Conservation (phyloP, 2,888 invertebrate species). For the Dasypogon diadema region DNA sequence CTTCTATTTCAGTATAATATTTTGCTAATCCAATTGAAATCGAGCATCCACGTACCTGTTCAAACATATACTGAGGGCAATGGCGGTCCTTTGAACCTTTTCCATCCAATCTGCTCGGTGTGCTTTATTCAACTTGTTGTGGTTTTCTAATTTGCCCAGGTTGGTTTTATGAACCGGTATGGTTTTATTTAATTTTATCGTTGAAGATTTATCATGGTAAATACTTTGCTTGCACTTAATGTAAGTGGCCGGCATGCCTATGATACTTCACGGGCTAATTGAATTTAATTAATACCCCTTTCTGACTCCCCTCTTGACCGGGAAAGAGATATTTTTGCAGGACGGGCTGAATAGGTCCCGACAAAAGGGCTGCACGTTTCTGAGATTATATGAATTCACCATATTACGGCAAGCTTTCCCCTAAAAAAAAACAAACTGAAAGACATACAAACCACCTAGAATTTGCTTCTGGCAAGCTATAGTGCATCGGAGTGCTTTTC, state of each 20-base stretch:
- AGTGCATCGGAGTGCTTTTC: background rate
- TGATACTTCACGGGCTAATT: conserved; percentile 5
- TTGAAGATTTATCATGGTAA: background rate
- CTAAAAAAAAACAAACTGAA: no score
- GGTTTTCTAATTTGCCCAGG: background rate
- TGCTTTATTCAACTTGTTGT: background rate
- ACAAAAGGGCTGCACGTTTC: background rate
- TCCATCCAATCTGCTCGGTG: background rate
- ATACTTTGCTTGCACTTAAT: background rate
- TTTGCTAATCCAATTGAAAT: no score
- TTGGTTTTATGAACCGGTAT: background rate
- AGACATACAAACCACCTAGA: no score
- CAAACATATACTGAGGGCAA: no score
- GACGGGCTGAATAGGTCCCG: background rate
- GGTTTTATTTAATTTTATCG: background rate
- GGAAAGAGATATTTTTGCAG: background rate
- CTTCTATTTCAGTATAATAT: no score
- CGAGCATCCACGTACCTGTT: no score
- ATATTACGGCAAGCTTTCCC: no score
- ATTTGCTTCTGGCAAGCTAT: background rate
- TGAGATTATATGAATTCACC: no score
- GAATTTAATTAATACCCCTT: conserved; percentile 7
- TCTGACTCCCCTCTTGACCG: background rate
- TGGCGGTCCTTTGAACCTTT: no score
- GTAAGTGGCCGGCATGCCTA: background rate